phyloP scores from a whole-genome alignment of 2,113 vertebrate genomes.

The Lampris incognitus region DNA sequence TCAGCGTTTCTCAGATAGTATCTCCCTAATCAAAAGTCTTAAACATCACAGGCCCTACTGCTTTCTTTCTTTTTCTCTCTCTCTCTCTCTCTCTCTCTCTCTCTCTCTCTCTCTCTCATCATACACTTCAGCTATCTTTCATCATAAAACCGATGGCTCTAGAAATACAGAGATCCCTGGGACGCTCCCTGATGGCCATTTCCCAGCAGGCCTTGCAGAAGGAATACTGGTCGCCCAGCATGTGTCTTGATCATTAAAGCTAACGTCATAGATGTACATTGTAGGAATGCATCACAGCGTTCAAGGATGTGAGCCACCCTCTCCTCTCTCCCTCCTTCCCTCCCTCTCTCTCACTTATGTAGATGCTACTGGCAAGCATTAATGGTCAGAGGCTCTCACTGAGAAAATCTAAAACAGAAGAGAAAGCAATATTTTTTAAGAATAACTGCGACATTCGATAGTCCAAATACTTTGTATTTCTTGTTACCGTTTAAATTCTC shows the following conservation, averaged over 20 bases:
- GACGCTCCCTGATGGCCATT: not conserved
- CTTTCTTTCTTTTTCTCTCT: not conserved
- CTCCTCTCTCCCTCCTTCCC: constrained; percentile 25
- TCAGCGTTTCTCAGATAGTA: not conserved
- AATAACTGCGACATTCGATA: no score
- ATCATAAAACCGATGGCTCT: not conserved
- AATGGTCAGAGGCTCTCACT: no score
- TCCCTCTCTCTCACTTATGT: no score
- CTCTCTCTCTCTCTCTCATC: not conserved
- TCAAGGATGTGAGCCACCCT: constrained; percentile 28
- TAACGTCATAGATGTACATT: constrained; percentile 34
- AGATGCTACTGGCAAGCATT: no score
- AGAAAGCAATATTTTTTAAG: not conserved
- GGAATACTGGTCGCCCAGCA: constrained; percentile 6
- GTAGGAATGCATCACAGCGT: constrained; percentile 8
- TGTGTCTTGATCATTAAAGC: constrained; percentile 34
- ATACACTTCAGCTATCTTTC: constrained; percentile 7
- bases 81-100: constrained; percentile 4
- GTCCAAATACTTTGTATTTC: no score
- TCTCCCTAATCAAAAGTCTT: not conserved
- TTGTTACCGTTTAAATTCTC: no score
- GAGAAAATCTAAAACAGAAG: not conserved
- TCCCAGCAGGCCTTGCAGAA: constrained; percentile 7
- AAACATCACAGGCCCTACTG: not conserved
- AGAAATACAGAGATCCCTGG: not conserved